Base-by-base conservation (phyloP, 2,888 invertebrate species). In the Melipona bicolor region DNA sequence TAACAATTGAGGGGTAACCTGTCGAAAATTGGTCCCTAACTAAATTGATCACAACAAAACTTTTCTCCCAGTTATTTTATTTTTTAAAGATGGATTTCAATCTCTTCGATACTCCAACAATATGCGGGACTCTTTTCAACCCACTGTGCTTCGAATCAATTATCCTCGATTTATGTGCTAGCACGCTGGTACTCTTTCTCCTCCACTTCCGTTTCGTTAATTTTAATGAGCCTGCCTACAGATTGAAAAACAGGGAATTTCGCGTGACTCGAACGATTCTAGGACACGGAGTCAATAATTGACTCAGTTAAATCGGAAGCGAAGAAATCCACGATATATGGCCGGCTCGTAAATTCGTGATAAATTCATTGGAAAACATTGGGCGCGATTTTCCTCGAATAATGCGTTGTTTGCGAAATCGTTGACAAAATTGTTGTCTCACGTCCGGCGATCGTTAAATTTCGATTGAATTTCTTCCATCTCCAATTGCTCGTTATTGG, bases 181-280 rank as follows among this genome's bases (percentile, higher is more conserved):
- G 11, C 9, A 43, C 9, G n/a, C n/a, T 27, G 49, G 21, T 54
- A 19, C 27, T 81, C 52, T 52, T 64, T 54, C 19, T 15, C 17
- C 17, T 5, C 21, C 24, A 6, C 17, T 11, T 5, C 21, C 43
- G 5, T 67, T 62, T n/a, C 64, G 49, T 54, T 56, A 19, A 21
- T 77, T 71, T 72, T 27, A 65, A 65, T 24, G n/a, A 43, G n/a
- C 17, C 67, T 17, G 21, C 21, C 19, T 21, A 21, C 5, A n/a
- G 65, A 73, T 62, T 21, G 78, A 69, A 78, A 64, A 59, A 74
- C n/a, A 21, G 65, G 50, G 64, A 69, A 27, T 36, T 43, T 50
- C 52, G n/a, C 49, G 64, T 43, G n/a, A 9, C 32, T 19, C n/a
- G n/a, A 3, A 21, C 32, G 6, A 24, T 24, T 9, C 43, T 43